Evolutionary conservation across 2,888 invertebrate species (phyloP).

Genomic region (Sclerodermus sp.): DNA sequence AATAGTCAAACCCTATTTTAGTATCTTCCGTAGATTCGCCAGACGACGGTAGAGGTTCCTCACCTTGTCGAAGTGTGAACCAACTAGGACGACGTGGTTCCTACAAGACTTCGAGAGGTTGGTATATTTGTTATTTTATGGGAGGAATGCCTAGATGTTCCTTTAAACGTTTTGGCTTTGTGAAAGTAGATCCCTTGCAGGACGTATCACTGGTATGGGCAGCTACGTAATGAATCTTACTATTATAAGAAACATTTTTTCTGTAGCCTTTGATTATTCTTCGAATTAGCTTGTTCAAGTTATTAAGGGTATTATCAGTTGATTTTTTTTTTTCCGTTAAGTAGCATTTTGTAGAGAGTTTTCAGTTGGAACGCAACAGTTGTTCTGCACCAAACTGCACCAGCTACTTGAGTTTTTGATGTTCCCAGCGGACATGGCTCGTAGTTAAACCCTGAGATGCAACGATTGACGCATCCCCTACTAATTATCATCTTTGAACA

Average conservation of each 20-base stretch:
- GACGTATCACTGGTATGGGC: constrained; percentile 37
- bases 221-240: constrained; percentile 25
- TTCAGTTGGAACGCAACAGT: constrained; percentile 50
- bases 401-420: constrained; percentile 39
- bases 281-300: neutral
- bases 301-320: constrained; percentile 5
- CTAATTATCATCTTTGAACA: constrained; percentile 16
- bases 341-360: constrained; percentile 37
- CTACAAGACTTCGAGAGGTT: constrained; percentile 86
- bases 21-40: constrained; percentile 67
- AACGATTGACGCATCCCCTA: constrained; percentile 39
- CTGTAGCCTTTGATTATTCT: neutral
- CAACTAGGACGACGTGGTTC: constrained; percentile 79
- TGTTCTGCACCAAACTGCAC: constrained; percentile 53
- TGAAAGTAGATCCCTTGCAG: constrained; percentile 37
- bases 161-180: constrained; percentile 34
- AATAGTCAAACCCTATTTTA: constrained; percentile 26
- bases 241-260: neutral
- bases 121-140: constrained; percentile 41
- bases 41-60: constrained; percentile 75
- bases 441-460: constrained; percentile 42
- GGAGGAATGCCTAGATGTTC: constrained; percentile 27
- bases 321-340: constrained; percentile 10
- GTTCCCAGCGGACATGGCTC: constrained; percentile 36
- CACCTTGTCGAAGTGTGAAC: constrained; percentile 68